Base-by-base conservation (phyloP, 2,797 vertebrate species). In the Philypnodon macrostomus region DNA sequence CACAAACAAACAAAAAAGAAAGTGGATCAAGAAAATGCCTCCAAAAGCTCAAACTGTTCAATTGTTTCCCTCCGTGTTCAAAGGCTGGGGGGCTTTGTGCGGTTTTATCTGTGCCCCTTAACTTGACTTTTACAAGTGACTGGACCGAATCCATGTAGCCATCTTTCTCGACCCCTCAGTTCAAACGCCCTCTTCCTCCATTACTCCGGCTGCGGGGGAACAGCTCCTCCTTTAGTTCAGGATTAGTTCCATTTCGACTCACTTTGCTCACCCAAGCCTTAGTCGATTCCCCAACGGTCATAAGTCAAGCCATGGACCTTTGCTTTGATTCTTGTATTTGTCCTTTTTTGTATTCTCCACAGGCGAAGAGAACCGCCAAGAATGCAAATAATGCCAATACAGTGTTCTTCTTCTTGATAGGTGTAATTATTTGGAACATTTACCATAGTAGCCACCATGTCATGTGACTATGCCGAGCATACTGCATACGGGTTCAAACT, bases 231-330 rank as follows among this genome's bases (percentile, higher is more conserved):
- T 77, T 81, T 68, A 68, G 65, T 56, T 73, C 32, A 45, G 67
- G 74, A 86, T 87, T 80, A 81, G 76, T 79, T 86, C 68, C 15
- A 44, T 72, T 69, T 68, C 66, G 39, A 51, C 61, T 78, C 65
- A 53, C 58, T 77, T 65, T 39, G 36, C 57, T 77, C 66, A 63
- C 63, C 70, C 52, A 57, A 50, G 57, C 48, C 50, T 13, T n/a
- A 15, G 67, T 81, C 79, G 24, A 80, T 66, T 73, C 79, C 67
- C 53, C 33, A 37, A 64, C 40, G 48, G 65, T 24, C 61, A 37
- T 38, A 63, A 73, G 55, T 23, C 53, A 69, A 49, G 57, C 56
- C 54, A 53, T 49, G 57, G 52, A 75, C 61, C 36, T 49, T 54
- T 32, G 62, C 67, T 62, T 70, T 54, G 58, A 64, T 65, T 65